These are phyloP conservation scores for Marmota flaviventris DNA, from an alignment of 2,113 vertebrate genomes.

Conservation along the genomic window DNA sequence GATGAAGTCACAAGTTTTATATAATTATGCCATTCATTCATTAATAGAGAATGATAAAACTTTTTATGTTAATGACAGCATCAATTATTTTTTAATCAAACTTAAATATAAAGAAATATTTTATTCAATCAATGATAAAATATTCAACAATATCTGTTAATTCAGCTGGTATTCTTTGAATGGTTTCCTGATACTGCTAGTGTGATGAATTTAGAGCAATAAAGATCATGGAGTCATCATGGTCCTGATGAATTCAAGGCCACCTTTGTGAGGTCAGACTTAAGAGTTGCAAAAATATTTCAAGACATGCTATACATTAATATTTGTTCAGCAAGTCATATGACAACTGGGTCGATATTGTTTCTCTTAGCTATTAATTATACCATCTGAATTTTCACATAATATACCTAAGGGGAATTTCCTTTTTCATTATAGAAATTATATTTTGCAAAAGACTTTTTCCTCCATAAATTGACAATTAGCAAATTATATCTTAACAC, in stretches of 20 bases:
- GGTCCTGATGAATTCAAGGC: neutral
- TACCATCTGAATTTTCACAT: neutral
- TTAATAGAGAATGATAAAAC: neutral
- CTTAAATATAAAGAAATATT: neutral
- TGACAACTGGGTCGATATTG: neutral
- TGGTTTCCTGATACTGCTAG: neutral
- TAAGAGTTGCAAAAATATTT: neutral
- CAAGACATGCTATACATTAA: neutral
- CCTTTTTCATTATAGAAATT: neutral
- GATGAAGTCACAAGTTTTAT: neutral
- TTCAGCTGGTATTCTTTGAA: neutral
- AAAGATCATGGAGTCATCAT: neutral
- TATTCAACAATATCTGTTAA: neutral
- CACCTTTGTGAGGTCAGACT: neutral
- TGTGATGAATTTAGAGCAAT: neutral
- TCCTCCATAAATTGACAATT: neutral
- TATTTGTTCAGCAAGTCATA: neutral
- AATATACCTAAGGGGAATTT: neutral
- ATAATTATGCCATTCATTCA: neutral
- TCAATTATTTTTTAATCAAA: neutral
- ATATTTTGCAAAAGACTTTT: neutral
- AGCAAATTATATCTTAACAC: neutral
- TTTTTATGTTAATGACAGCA: neutral
- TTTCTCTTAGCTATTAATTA: neutral
- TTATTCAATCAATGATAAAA: neutral